Conservation (phyloP, 2,888 invertebrate species). For the Drosophila neonasuta region DNA sequence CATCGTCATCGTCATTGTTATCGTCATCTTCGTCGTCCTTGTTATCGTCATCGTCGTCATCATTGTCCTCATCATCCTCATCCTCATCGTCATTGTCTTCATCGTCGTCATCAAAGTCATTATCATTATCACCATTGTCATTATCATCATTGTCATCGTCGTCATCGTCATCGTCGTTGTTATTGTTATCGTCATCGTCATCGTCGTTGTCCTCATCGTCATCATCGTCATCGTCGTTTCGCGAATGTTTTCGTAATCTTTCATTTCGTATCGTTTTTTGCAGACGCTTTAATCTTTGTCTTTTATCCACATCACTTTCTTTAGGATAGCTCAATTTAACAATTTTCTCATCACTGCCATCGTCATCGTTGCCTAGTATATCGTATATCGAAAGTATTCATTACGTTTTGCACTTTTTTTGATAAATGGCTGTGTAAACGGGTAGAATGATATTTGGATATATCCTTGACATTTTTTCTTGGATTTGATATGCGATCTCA, state of each 20-base stretch:
- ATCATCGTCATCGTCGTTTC: constrained; percentile 81
- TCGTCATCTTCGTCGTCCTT: constrained; percentile 82
- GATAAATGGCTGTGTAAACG: constrained; percentile 50
- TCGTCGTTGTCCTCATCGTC: constrained; percentile 76
- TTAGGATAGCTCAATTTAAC: constrained; percentile 72
- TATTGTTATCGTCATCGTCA: constrained; percentile 60
- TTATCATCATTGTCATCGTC: constrained; percentile 70
- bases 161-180: constrained; percentile 37
- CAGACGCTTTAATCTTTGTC: constrained; percentile 75
- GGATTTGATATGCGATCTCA: constrained; percentile 46
- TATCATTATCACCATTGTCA: constrained; percentile 81
- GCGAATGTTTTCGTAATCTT: constrained; percentile 80
- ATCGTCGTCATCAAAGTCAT: constrained; percentile 79
- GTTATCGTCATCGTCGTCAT: constrained; percentile 75
- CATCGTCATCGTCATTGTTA: constrained; percentile 81
- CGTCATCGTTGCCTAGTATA: constrained; percentile 72
- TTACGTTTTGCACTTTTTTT: constrained; percentile 63
- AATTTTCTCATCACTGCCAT: constrained; percentile 69
- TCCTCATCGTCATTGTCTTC: constrained; percentile 37
- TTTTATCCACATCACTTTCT: constrained; percentile 68
- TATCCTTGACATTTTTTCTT: constrained; percentile 48
- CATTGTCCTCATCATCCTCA: constrained; percentile 23
- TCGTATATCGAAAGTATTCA: constrained; percentile 62
- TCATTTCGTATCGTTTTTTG: constrained; percentile 81
- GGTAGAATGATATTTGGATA: constrained; percentile 58